Evolutionary conservation across 2,888 invertebrate species (phyloP), one percentile per base, ranked within the genome.

Genomic region (Agapetus fuscipes): DNA sequence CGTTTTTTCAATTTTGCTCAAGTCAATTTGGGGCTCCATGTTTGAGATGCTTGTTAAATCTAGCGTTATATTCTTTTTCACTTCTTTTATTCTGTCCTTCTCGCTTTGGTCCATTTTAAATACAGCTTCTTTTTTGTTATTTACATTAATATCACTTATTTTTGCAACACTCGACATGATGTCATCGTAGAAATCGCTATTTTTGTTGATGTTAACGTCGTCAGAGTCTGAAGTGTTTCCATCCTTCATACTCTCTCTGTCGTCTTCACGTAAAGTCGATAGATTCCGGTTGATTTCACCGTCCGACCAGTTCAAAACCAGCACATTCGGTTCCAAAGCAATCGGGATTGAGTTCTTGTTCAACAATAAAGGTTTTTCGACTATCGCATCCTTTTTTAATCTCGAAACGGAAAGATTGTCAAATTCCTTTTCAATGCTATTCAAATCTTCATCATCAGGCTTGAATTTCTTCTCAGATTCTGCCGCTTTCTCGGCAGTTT

Each of bases 371-470:
- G 56, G 49, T 33, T 57, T 60, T 45, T 58, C 59, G 27, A 53
- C 49, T 33, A 48, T 14, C 14, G 31, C 37, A 7, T 12, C 6
- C 39, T 54, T 58, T 35, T 62, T 64, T 24, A 66, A 53, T 54
- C 74, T 50, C 55, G 64, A 58, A 62, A 67, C 59, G 39, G 60
- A 62, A 50, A 73, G 62, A 51, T 64, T 52, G 52, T 71, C 61
- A 48, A 72, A 58, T 56, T 73, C 70, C 52, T 72, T 54, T 49
- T 72, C 69, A 0, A 68, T 51, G 41, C 59, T 59, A 37, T 55
- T 56, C 25, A n/a, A n/a, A n/a, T 35, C 3, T 49, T 44, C 29
- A 10, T 25, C 27, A 28, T 17, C 24, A 17, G 30, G n/a, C 17
- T 20, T 15, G 26, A 17, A 14, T 20, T 43, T 30, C 17, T 32